Evolutionary conservation across 2,888 invertebrate genomes (phyloP).

Genomic region (Drosophila imparisetae): DNA sequence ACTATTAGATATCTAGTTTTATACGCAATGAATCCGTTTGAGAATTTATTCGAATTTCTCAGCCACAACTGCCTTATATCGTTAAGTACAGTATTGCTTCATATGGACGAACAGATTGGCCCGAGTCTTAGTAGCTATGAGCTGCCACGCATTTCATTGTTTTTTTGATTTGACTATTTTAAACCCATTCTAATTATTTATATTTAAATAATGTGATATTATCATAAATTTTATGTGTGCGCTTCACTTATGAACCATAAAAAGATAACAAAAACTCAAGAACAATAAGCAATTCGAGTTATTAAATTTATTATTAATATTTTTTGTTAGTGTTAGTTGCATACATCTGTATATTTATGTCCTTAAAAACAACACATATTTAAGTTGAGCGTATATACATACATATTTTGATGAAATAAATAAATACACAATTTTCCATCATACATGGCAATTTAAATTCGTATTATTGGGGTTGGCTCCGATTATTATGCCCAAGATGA

Average conservation of each 20-base stretch:
- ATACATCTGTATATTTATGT: conserved; percentile 38
- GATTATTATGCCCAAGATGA: background rate
- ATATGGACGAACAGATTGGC: conserved; percentile 47
- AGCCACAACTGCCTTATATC: conserved; percentile 71
- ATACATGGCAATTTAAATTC: background rate
- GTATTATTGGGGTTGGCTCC: background rate
- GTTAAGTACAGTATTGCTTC: conserved; percentile 72
- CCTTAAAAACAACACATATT: conserved; percentile 25
- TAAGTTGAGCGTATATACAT: conserved; percentile 42
- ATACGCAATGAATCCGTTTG: conserved; percentile 36
- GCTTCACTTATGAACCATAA: conserved; percentile 28
- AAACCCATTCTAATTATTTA: conserved; percentile 61
- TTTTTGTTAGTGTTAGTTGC: conserved; percentile 51
- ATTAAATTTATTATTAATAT: conserved; percentile 36
- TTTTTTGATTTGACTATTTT: conserved; percentile 40
- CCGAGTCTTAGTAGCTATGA: conserved; percentile 52
- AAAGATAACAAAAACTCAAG: conserved; percentile 22
- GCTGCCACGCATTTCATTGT: conserved; percentile 43
- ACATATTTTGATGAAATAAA: conserved; percentile 42
- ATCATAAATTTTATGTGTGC: conserved; percentile 71
- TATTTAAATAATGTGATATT: conserved; percentile 78
- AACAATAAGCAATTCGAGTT: conserved; percentile 30
- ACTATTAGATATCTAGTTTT: conserved; percentile 30
- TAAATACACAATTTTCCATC: conserved; percentile 24
- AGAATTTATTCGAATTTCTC: conserved; percentile 48